Conservation (phyloP, 2,113 vertebrate genomes). For the Odocoileus hemionus region DNA sequence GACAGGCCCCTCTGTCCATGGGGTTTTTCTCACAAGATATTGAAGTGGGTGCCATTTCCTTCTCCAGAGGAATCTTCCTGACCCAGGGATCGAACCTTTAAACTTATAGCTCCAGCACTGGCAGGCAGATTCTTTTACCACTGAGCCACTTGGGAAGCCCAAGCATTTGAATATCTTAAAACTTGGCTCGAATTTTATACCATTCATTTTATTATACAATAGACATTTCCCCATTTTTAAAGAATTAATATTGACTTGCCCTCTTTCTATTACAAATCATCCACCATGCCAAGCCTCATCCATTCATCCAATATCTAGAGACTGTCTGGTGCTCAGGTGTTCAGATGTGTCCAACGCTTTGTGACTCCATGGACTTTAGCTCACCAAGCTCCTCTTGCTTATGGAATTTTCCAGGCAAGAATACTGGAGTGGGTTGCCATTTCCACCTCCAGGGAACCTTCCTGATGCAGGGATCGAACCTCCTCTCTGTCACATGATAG, state of each 20-base stretch:
- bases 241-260: not conserved
- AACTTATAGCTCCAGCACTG: not conserved
- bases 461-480: not conserved
- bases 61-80: not conserved
- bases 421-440: not conserved
- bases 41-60: not conserved
- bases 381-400: not conserved
- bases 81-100: not conserved
- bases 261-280: not conserved
- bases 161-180: not conserved
- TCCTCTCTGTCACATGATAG: not conserved
- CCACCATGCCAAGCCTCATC: not conserved
- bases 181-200: not conserved
- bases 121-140: not conserved
- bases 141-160: not conserved
- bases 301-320: not conserved
- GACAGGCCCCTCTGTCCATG: not conserved
- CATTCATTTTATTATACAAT: not conserved
- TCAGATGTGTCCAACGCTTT: not conserved
- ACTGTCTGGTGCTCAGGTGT: not conserved
- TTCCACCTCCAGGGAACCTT: not conserved
- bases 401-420: not conserved
- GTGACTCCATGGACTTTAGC: not conserved
- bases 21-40: not conserved
- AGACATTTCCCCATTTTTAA: not conserved